Conservation (phyloP, 2,797 vertebrate genomes). For the Lophura swinhoii region DNA sequence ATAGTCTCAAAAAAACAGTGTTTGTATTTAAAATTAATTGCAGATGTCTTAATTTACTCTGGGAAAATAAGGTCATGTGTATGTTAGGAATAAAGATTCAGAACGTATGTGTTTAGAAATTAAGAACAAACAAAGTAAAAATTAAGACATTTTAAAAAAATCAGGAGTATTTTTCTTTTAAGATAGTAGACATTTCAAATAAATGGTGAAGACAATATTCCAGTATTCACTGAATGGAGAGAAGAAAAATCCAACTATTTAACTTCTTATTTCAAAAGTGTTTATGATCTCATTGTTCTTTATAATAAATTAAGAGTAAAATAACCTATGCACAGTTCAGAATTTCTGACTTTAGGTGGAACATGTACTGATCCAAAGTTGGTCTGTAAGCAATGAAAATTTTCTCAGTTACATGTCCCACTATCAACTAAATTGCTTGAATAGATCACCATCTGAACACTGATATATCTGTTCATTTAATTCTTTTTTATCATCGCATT, state of each 20-base stretch:
- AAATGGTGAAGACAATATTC: background rate
- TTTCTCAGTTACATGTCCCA: background rate
- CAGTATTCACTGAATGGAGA: background rate
- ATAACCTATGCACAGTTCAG: background rate
- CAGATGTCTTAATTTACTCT: slow-evolving; percentile 23
- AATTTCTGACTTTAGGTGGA: slow-evolving; percentile 21
- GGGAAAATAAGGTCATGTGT: background rate
- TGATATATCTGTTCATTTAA: background rate
- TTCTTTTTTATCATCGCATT: background rate
- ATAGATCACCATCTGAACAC: background rate
- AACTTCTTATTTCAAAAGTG: background rate
- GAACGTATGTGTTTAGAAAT: background rate
- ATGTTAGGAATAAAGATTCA: background rate
- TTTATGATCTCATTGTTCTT: background rate
- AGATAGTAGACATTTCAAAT: background rate
- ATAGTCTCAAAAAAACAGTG: background rate
- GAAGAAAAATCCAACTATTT: background rate
- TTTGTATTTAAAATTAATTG: background rate
- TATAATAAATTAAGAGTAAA: slow-evolving; percentile 10
- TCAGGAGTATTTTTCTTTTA: background rate
- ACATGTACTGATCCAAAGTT: background rate
- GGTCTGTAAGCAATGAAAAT: background rate
- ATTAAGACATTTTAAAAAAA: background rate
- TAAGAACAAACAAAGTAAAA: background rate
- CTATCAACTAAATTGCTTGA: background rate